Conservation (phyloP, 2,113 vertebrate species). For the Entelurus aequoreus region DNA sequence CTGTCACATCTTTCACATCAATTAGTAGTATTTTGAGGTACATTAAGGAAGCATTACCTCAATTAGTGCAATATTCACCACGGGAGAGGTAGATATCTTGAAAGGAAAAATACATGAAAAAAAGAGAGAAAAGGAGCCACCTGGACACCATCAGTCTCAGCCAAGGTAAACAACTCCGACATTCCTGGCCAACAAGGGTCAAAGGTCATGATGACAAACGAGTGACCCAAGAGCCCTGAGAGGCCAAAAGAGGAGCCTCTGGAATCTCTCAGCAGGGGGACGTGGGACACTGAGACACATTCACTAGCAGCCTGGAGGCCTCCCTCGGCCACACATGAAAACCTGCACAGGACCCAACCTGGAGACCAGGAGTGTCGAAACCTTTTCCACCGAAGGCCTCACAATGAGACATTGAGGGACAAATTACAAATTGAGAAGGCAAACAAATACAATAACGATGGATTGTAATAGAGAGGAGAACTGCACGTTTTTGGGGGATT, state of each 20-base stretch:
- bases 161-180: slow-evolving; percentile 95
- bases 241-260: slow-evolving; percentile 81
- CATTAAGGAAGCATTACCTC: too few species aligned
- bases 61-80: too few species aligned
- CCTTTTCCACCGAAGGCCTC: too few species aligned
- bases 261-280: slow-evolving; percentile 85
- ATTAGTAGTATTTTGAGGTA: too few species aligned
- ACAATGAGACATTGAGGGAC: too few species aligned
- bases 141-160: slow-evolving; percentile 97
- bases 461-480: too few species aligned
- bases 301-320: slow-evolving; percentile 34
- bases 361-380: neutral
- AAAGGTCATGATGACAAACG: slow-evolving; percentile 90
- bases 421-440: too few species aligned
- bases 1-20: too few species aligned
- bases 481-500: too few species aligned
- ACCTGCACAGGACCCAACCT: slow-evolving; percentile 26
- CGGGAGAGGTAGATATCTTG: neutral
- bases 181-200: slow-evolving; percentile 93
- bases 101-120: slow-evolving; percentile 5
- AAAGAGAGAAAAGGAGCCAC: slow-evolving; percentile 70
- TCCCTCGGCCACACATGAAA: slow-evolving; percentile 11
- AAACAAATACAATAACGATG: too few species aligned
- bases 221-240: slow-evolving; percentile 86
- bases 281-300: slow-evolving; percentile 77